A percentile compares a stretch with the other conserved stretches of the same genome.
Evolutionary conservation across 2,888 invertebrate genomes (phyloP).

Genomic region (Agrenia bidenticulata): DNA sequence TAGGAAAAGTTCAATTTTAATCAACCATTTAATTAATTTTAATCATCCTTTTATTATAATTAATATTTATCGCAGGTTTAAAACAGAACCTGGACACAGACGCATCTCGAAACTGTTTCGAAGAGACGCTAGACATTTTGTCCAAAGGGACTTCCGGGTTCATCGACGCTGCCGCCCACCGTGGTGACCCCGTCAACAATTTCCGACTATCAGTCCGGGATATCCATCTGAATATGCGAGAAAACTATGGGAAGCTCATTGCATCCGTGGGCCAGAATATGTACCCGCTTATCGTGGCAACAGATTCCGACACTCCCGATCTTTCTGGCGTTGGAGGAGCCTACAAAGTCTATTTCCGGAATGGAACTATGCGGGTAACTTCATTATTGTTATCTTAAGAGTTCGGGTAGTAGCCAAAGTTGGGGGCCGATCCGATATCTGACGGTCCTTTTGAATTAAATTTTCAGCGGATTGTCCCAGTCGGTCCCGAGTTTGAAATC

Average conservation of each 20-base stretch:
- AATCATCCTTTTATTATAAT: too few relatives aligned
- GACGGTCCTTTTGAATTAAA: background rate
- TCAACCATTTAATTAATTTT: too few relatives aligned
- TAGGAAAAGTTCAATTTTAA: too few relatives aligned
- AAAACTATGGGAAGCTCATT: conserved; percentile 26
- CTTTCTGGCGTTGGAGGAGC: conserved; percentile 26
- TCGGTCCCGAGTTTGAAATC: conserved; percentile 22
- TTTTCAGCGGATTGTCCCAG: conserved; percentile 33
- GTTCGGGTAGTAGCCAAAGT: too few relatives aligned
- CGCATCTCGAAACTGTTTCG: conserved; percentile 18
- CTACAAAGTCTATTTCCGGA: conserved; percentile 25
- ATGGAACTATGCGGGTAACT: conserved; percentile 32
- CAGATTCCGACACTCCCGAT: conserved; percentile 26
- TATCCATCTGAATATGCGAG: conserved; percentile 24
- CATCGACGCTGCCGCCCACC: conserved; percentile 17
- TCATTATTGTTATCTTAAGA: background rate
- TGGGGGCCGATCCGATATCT: background rate
- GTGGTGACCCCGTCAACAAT: conserved; percentile 23
- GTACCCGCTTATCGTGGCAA: conserved; percentile 30
- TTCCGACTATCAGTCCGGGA: conserved; percentile 27
- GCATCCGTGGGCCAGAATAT: conserved; percentile 24
- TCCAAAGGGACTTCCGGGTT: background rate
- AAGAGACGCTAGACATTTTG: conserved; percentile 19
- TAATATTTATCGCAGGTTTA: conserved; percentile 11
- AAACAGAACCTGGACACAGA: conserved; percentile 19